These are phyloP conservation scores for Hirtodrosophila duncani DNA, from an alignment of 2,888 invertebrate species.

Conservation along the genomic window DNA sequence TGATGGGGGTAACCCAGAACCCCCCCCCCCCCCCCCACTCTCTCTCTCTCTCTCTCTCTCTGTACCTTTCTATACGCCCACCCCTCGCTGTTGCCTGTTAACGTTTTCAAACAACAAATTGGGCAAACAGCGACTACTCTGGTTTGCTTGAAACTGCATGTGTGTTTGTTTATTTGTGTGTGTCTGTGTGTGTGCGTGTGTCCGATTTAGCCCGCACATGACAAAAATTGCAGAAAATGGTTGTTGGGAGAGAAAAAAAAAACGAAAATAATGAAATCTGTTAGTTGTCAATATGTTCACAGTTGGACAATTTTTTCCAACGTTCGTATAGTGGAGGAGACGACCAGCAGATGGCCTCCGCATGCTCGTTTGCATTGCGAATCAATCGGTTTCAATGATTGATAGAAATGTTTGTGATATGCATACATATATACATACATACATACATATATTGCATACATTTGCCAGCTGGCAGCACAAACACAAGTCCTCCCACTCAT, in stretches of 20 bases:
- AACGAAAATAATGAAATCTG: too few species aligned
- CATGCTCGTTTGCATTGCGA: slow-evolving; percentile 58
- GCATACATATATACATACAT: too few species aligned
- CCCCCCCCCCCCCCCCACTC: background rate
- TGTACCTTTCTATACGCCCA: too few species aligned
- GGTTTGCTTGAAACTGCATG: too few species aligned
- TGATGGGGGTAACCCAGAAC: too few species aligned
- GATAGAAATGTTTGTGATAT: slow-evolving; percentile 67
- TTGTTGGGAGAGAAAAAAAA: too few species aligned
- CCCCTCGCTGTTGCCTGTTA: slow-evolving; percentile 23
- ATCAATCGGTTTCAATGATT: slow-evolving; percentile 71
- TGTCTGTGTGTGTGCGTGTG: slow-evolving; percentile 22
- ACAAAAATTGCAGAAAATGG: background rate
- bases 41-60: background rate
- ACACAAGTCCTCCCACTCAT: slow-evolving; percentile 37
- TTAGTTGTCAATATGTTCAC: too few species aligned
- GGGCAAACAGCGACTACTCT: too few species aligned
- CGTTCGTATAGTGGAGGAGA: too few species aligned
- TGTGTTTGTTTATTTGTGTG: slow-evolving; percentile 52
- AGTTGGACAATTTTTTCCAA: slow-evolving; percentile 54
- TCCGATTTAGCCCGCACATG: background rate
- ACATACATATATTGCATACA: too few species aligned
- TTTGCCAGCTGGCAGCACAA: slow-evolving; percentile 52
- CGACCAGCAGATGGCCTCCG: too few species aligned
- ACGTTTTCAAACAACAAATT: slow-evolving; percentile 47